Conservation (phyloP, 2,888 invertebrate genomes). For the Cantharis lateralis region DNA sequence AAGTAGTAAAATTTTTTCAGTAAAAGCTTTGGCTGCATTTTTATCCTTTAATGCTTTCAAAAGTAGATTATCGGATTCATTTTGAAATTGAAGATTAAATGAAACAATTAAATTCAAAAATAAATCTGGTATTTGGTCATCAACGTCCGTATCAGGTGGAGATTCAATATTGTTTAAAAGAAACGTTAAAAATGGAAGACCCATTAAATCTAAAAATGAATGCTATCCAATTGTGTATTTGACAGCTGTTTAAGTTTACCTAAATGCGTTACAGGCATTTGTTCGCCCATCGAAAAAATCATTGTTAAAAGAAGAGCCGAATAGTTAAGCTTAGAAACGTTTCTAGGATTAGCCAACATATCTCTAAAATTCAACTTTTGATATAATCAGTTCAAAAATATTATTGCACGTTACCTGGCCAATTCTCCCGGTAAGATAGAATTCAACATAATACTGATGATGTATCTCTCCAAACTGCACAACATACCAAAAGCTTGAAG, state of each 20-base stretch:
- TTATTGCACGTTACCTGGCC: conserved; percentile 65
- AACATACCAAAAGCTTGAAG: conserved; percentile 86
- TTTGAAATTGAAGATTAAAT: conserved; percentile 84
- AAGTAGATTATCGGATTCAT: conserved; percentile 69
- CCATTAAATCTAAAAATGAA: conserved; percentile 75
- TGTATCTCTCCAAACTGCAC: conserved; percentile 82
- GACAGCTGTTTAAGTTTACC: conserved; percentile 60
- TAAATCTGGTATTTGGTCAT: conserved; percentile 83
- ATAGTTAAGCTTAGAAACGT: conserved; percentile 79
- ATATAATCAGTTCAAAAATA: not conserved
- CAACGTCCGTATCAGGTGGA: conserved; percentile 78
- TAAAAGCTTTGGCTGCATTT: conserved; percentile 82
- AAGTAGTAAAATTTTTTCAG: conserved; percentile 85
- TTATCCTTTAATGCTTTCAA: conserved; percentile 71
- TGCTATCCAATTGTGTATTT: not conserved
- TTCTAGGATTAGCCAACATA: conserved; percentile 78
- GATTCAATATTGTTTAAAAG: conserved; percentile 81
- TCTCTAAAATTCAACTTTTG: conserved; percentile 57
- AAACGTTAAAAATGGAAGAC: conserved; percentile 78
- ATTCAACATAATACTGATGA: conserved; percentile 80
- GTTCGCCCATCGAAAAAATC: conserved; percentile 89
- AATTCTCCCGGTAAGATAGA: conserved; percentile 91
- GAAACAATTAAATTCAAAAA: conserved; percentile 84
- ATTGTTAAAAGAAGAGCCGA: conserved; percentile 84
- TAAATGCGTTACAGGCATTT: conserved; percentile 86